Base-by-base conservation (phyloP, 2,888 invertebrate genomes). In the Spatulosminthurus flaviceps region DNA sequence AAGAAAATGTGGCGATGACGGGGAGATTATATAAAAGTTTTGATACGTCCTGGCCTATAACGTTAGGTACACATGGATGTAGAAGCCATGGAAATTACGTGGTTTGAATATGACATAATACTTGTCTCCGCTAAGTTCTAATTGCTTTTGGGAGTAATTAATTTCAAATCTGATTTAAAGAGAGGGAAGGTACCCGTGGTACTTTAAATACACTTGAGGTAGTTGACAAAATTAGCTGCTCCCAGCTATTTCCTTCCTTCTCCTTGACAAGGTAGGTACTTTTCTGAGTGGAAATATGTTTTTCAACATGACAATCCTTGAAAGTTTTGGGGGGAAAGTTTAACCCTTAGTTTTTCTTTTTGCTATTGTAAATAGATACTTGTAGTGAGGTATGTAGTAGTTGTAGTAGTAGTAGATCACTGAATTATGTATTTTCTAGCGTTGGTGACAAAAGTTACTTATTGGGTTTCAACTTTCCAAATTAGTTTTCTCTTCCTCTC, bases 361-460 rank as follows among this genome's bases (percentile, higher is more conserved):
- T 2, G 5, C 1, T 51, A 51, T 51, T 19, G 51, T 51, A 51
- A 13, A 51, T n/a, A n/a, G n/a, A n/a, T n/a, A n/a, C n/a, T n/a
- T n/a, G n/a, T n/a, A n/a, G n/a, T n/a, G n/a, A n/a, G n/a, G n/a
- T n/a, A n/a, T n/a, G n/a, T n/a, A n/a, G n/a, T n/a, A n/a, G n/a
- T 16, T 51, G n/a, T 51, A 51, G 51, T 2, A 51, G 5, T n/a
- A n/a, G 51, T n/a, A 51, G 51, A 51, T 51, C 51, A 51, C 51
- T 51, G 51, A 51, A 51, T 51, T 51, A 51, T 51, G 51, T 51
- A 51, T 51, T 51, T 64, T 64, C 4, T 64, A 26, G 64, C n/a
- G n/a, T n/a, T 64, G 64, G 64, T 64, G 64, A 64, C 64, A 64
- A 22, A 64, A 64, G 64, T 64, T 64, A 64, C 64, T 64, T 64